These are phyloP conservation scores for Steromphala cineraria DNA, from an alignment of 2,888 invertebrate genomes.

Conservation along the genomic window DNA sequence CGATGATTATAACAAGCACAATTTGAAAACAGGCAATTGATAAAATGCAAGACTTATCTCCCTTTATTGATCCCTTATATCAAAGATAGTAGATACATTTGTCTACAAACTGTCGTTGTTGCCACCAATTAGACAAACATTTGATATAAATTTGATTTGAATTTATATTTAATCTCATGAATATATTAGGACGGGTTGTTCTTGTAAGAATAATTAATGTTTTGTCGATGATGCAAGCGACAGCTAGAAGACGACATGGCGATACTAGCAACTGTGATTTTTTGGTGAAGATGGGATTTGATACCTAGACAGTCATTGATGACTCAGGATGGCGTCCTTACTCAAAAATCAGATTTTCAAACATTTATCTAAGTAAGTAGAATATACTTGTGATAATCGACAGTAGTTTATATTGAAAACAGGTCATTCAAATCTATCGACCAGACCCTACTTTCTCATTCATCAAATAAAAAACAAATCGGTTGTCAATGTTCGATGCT, in stretches of 20 bases:
- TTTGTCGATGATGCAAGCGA: slow-evolving; percentile 5
- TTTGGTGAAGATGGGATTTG: not conserved
- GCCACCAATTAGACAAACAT: no score
- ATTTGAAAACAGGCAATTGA: no score
- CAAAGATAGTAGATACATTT: not conserved
- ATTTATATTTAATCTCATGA: no score
- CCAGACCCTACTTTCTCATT: not conserved
- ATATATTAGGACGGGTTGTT: no score
- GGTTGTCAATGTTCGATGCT: not conserved
- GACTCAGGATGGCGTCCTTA: slow-evolving; percentile 57
- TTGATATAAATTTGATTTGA: no score
- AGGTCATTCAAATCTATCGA: not conserved
- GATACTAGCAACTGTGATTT: slow-evolving; percentile 21
- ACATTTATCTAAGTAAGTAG: slow-evolving; percentile 65
- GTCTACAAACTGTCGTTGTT: no score
- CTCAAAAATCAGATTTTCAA: slow-evolving; percentile 67
- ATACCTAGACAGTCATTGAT: not conserved
- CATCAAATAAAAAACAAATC: not conserved
- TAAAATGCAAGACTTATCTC: not conserved
- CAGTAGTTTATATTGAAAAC: not conserved
- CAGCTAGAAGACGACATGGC: slow-evolving; percentile 29
- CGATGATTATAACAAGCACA: no score
- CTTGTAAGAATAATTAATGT: not conserved
- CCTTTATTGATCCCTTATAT: not conserved
- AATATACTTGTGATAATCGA: not conserved